These are phyloP conservation scores for Gallinago stenura DNA, from an alignment of 2,797 vertebrate species.

Conservation along the genomic window DNA sequence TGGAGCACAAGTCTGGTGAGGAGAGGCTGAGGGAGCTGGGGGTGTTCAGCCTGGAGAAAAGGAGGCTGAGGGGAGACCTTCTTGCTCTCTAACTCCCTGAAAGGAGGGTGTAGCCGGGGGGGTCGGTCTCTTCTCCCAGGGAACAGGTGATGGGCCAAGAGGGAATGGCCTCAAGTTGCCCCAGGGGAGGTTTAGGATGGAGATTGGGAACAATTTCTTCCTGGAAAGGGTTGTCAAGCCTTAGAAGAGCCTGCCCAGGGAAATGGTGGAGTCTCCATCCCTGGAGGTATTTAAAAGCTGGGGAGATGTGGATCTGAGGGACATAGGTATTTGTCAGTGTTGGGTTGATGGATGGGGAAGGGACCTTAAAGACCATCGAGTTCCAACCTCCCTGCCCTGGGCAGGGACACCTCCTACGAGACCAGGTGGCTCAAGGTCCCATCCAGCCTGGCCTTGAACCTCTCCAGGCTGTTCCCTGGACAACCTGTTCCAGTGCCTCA, in stretches of 20 bases:
- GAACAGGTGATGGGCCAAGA: not conserved
- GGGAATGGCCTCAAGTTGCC: not conserved
- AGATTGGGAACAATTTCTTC: not conserved
- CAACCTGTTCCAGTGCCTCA: no score
- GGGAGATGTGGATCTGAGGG: not conserved
- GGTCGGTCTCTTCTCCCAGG: not conserved
- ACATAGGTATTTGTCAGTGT: not conserved
- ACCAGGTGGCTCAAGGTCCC: no score
- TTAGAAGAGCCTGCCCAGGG: not conserved
- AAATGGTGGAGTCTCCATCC: not conserved
- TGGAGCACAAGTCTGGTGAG: not conserved
- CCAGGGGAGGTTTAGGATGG: not conserved
- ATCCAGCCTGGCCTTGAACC: no score
- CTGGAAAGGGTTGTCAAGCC: not conserved
- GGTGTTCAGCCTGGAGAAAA: not conserved
- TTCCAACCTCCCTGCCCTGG: no score
- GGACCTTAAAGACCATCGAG: no score
- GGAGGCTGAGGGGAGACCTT: not conserved
- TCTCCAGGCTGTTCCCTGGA: no score
- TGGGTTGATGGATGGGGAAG: no score
- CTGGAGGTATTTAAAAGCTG: not conserved
- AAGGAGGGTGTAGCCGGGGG: not conserved
- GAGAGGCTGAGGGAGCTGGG: not conserved
- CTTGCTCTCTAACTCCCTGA: not conserved
- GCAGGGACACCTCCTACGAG: no score